Evolutionary conservation across 2,888 invertebrate species (phyloP), one percentile per base, ranked within the genome.

Genomic region (Artemia sinica): DNA sequence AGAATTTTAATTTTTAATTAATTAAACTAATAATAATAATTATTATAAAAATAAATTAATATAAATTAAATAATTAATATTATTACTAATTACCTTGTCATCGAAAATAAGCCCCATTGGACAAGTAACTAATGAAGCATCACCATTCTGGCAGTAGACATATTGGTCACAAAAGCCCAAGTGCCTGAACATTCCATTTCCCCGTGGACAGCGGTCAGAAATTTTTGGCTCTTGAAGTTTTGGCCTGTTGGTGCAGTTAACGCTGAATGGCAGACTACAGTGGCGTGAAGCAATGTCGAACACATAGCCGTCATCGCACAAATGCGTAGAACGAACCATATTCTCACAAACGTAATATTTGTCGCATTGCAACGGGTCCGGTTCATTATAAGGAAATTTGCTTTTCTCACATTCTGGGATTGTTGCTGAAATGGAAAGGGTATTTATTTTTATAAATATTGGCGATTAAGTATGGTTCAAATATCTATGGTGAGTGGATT

Each of bases 231-330:
- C 67, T 49, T 70, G 70, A n/a, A 70, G 68, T 18, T 49, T 63
- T 3, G 65, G 49, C n/a, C 70, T 63, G 18, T 52, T 50, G 10
- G 70, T 51, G 50, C 70, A 70, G 66, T 70, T 65, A 13, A 70
- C 70, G 14, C 68, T 41, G 41, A 68, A 68, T 8, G 70, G 70
- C 66, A 65, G 52, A 41, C 51, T 65, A 66, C 70, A 70, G 5
- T 68, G 18, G 8, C 68, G 51, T 18, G 52, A 68, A 12, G 14
- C 13, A 12, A 41, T 14, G 67, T 68, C n/a, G 65, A 68, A 70
- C 12, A 70, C 70, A n/a, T 68, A 51, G 13, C 70, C 70, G n/a
- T 70, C 70, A 5, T 70, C 70, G 51, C 70, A 70, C 7, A 70
- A 66, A 28, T 68, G 14, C 50, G 63, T 48, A n/a, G 50, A 65